Evolutionary conservation across 2,113 vertebrate genomes (phyloP).

Genomic region (Zapornia atra): DNA sequence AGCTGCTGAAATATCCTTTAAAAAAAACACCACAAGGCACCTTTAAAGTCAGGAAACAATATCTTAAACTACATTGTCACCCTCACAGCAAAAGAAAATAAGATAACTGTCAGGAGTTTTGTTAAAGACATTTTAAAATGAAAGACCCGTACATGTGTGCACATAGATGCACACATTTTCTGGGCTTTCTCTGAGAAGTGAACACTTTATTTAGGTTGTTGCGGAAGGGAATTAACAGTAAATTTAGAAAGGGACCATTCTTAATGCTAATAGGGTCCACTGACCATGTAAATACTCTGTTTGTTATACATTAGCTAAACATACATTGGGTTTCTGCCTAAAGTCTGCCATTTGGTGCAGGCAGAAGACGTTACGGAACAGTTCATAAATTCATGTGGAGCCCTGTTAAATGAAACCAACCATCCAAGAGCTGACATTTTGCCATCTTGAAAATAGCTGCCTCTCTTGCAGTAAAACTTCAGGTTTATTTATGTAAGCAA

Average conservation of each 20-base stretch:
- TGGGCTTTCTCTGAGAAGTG: neutral
- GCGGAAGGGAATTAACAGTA: constrained; percentile 73
- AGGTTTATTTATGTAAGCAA: constrained; percentile 75
- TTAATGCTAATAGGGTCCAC: constrained; percentile 74
- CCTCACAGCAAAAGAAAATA: constrained; percentile 51
- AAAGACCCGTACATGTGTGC: neutral
- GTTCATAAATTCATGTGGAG: constrained; percentile 84
- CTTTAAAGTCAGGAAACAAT: constrained; percentile 73
- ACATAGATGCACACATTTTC: neutral
- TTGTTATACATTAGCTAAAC: constrained; percentile 84
- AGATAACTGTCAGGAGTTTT: constrained; percentile 70
- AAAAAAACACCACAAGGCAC: constrained; percentile 49
- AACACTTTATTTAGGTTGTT: constrained; percentile 65
- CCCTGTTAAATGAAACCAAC: constrained; percentile 83
- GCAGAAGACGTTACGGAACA: constrained; percentile 82
- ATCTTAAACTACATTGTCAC: constrained; percentile 65
- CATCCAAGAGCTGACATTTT: constrained; percentile 82
- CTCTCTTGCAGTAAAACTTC: constrained; percentile 68
- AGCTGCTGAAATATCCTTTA: constrained; percentile 66
- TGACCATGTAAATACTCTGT: constrained; percentile 82
- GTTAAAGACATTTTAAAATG: constrained; percentile 65
- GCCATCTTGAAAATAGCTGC: constrained; percentile 82
- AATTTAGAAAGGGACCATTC: constrained; percentile 76
- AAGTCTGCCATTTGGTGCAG: constrained; percentile 81
- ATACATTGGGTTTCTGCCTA: constrained; percentile 83